Evolutionary conservation across 2,113 vertebrate genomes (phyloP).

Genomic region (Paradoxurus hermaphroditus): DNA sequence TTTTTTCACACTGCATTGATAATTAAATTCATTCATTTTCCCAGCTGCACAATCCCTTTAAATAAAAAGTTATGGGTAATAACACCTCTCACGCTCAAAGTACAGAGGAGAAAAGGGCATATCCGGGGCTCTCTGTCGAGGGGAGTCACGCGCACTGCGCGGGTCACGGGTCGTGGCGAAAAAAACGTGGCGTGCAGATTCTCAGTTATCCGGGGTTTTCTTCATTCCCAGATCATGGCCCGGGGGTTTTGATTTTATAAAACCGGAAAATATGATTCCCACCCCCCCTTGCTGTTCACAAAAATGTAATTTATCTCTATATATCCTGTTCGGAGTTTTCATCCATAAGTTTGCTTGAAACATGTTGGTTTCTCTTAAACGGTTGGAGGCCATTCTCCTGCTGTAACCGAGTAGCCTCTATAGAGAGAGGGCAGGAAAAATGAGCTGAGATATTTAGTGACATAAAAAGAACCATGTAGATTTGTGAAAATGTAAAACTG

Average conservation of each 20-base stretch:
- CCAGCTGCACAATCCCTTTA: slow-evolving; percentile 86
- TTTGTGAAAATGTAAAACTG: slow-evolving; percentile 63
- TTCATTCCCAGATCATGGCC: not conserved
- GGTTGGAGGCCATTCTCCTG: slow-evolving; percentile 30
- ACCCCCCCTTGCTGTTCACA: not conserved
- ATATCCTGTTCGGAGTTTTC: slow-evolving; percentile 35
- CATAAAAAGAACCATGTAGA: slow-evolving; percentile 60
- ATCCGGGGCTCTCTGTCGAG: slow-evolving; percentile 62
- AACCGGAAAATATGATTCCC: not conserved
- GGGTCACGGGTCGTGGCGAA: slow-evolving; percentile 58
- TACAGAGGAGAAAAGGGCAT: slow-evolving; percentile 85
- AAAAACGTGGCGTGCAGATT: slow-evolving; percentile 15
- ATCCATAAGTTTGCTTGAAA: slow-evolving; percentile 45
- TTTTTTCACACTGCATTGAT: slow-evolving; percentile 89
- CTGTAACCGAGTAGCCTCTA: not conserved
- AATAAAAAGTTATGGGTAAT: slow-evolving; percentile 89
- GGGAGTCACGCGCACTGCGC: slow-evolving; percentile 39
- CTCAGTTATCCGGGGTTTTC: not conserved
- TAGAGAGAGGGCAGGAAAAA: slow-evolving; percentile 41
- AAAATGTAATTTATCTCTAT: not conserved
- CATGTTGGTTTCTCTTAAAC: slow-evolving; percentile 14
- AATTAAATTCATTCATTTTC: slow-evolving; percentile 94
- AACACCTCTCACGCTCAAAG: slow-evolving; percentile 83
- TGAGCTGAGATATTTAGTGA: slow-evolving; percentile 47
- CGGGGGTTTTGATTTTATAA: not conserved